A percentile compares a stretch with the other conserved stretches of the same genome.
These are phyloP conservation scores for Sesamia inferens DNA, from an alignment of 2,888 invertebrate species.

Conservation along the genomic window DNA sequence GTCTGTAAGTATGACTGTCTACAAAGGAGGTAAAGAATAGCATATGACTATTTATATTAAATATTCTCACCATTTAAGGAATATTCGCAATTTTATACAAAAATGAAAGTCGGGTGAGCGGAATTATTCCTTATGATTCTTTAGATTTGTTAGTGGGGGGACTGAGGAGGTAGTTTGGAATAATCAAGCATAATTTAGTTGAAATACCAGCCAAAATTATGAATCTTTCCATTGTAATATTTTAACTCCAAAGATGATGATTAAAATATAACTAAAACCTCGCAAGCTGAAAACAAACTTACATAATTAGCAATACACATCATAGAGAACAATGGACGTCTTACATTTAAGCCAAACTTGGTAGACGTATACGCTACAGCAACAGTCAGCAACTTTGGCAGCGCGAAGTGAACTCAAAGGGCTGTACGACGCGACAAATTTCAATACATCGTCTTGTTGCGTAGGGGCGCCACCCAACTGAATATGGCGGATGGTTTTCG, in stretches of 20 bases:
- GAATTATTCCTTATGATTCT: neutral
- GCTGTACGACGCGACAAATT: constrained; percentile 81
- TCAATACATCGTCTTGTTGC: constrained; percentile 80
- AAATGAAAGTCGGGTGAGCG: neutral
- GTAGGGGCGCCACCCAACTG: constrained; percentile 76
- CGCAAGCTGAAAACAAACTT: constrained; percentile 27
- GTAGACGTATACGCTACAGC: constrained; percentile 49
- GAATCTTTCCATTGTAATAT: neutral
- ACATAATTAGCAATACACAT: constrained; percentile 50
- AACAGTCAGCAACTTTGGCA: constrained; percentile 73
- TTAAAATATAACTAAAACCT: constrained; percentile 7
- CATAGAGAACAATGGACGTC: constrained; percentile 52
- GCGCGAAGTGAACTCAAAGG: constrained; percentile 66
- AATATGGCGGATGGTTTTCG: constrained; percentile 74
- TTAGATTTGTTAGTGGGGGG: neutral
- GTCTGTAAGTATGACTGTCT: constrained; percentile 32
- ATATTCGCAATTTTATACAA: neutral
- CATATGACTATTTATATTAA: constrained; percentile 3
- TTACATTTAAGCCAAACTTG: constrained; percentile 55
- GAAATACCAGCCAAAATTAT: neutral
- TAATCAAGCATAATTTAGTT: neutral
- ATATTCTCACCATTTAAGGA: neutral
- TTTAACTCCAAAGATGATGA: constrained; percentile 7
- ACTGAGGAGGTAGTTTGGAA: neutral
- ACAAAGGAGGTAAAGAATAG: constrained; percentile 10